These are phyloP conservation scores for Vesta saturnalis DNA, from an alignment of 2,888 invertebrate genomes.

Conservation along the genomic window DNA sequence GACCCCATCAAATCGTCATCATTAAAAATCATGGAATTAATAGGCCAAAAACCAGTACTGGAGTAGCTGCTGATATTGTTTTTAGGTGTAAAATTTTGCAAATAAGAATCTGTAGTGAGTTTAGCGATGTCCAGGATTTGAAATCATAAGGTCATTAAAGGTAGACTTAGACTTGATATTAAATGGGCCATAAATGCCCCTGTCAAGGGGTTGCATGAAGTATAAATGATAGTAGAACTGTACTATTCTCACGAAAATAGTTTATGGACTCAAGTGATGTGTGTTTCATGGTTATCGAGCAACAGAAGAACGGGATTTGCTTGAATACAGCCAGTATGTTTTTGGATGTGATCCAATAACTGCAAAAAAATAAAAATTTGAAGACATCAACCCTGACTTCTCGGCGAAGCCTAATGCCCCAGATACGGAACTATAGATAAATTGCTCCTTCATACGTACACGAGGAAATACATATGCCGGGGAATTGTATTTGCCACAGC, in stretches of 20 bases:
- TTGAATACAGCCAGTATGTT: slow-evolving; percentile 34
- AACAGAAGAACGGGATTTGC: slow-evolving; percentile 42
- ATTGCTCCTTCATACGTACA: slow-evolving; percentile 32
- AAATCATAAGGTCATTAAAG: background rate
- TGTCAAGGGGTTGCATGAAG: slow-evolving; percentile 29
- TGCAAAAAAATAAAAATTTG: slow-evolving; percentile 41
- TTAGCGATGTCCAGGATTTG: slow-evolving; percentile 18
- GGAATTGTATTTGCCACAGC: slow-evolving; percentile 47
- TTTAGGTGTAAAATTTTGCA: background rate
- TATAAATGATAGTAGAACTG: slow-evolving; percentile 49
- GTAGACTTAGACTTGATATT: background rate
- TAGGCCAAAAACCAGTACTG: background rate
- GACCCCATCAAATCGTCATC: background rate
- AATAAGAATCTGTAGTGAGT: slow-evolving; percentile 6
- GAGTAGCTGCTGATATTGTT: background rate
- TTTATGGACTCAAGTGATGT: slow-evolving; percentile 31
- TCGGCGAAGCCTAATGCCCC: slow-evolving; percentile 34
- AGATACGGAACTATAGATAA: background rate
- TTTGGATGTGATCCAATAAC: slow-evolving; percentile 40
- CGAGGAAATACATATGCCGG: slow-evolving; percentile 48
- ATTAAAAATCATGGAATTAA: slow-evolving; percentile 3
- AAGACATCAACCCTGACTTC: slow-evolving; percentile 43
- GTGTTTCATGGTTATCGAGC: slow-evolving; percentile 46
- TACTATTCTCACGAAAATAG: slow-evolving; percentile 21
- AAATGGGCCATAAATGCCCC: slow-evolving; percentile 43